phyloP scores from a whole-genome alignment of 2,888 invertebrate species.

The Pyralis farinalis region DNA sequence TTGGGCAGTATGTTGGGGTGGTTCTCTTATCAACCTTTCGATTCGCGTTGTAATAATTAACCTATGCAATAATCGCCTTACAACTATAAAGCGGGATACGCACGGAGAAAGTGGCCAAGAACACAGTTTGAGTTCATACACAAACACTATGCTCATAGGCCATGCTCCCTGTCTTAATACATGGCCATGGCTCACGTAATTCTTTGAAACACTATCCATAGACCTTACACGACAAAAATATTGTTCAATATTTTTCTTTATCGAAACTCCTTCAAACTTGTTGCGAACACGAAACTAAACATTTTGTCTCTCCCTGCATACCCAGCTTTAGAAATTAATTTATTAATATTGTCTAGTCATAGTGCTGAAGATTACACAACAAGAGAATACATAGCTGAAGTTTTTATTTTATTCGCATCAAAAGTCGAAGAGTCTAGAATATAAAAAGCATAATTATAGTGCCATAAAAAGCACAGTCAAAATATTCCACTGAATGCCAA shows the following conservation, averaged over 20 bases:
- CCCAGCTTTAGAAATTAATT: slow-evolving; percentile 26
- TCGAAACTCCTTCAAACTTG: no score
- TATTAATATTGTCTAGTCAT: slow-evolving; percentile 28
- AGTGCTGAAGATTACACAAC: slow-evolving; percentile 15
- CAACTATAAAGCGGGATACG: no score
- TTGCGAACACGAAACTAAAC: no score
- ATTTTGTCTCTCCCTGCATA: no score
- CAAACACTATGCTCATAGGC: no score
- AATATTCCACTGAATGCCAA: slow-evolving; percentile 51
- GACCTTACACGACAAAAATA: no score
- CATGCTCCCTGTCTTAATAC: no score
- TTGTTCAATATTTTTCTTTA: no score
- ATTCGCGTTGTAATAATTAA: slow-evolving; percentile 27
- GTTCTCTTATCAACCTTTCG: slow-evolving; percentile 28
- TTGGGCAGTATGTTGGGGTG: slow-evolving; percentile 58
- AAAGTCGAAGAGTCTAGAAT: slow-evolving; percentile 12
- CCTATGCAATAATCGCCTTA: slow-evolving; percentile 35
- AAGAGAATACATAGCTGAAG: not conserved
- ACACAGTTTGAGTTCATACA: no score
- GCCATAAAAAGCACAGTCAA: slow-evolving; percentile 23
- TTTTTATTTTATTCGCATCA: not conserved
- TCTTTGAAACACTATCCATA: no score
- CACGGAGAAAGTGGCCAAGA: no score
- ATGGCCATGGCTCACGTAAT: no score
- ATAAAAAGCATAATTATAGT: slow-evolving; percentile 16